phyloP scores from a whole-genome alignment of 2,888 invertebrate genomes.

The Acronicta alni region DNA sequence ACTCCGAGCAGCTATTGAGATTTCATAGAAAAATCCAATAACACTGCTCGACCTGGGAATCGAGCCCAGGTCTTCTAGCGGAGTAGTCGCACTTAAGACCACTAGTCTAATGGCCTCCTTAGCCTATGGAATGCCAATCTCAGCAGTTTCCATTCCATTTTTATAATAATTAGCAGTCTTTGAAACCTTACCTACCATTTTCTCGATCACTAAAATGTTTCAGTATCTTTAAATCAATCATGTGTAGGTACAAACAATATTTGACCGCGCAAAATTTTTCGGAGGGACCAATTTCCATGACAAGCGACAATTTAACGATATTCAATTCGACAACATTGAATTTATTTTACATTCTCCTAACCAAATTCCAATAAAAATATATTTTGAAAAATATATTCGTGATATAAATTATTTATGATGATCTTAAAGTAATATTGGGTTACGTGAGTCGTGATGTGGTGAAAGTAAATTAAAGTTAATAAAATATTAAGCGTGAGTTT shows the following conservation, averaged over 20 bases:
- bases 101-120: too few relatives aligned
- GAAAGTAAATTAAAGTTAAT: constrained; percentile 8
- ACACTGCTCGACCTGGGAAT: too few relatives aligned
- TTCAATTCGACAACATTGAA: constrained; percentile 40
- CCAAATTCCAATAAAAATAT: constrained; percentile 25
- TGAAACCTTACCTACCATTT: neutral
- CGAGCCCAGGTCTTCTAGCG: too few relatives aligned
- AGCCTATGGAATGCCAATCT: too few relatives aligned
- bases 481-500: neutral
- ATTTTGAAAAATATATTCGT: constrained; percentile 23
- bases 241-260: constrained; percentile 34
- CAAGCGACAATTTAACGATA: constrained; percentile 52
- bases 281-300: constrained; percentile 44
- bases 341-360: constrained; percentile 35
- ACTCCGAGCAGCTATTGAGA: too few relatives aligned
- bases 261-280: constrained; percentile 30
- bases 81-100: too few relatives aligned
- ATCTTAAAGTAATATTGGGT: constrained; percentile 21
- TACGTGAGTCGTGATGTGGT: constrained; percentile 2
- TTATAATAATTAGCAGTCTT: too few relatives aligned
- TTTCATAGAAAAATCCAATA: too few relatives aligned
- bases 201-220: constrained; percentile 22
- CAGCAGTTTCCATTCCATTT: too few relatives aligned
- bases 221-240: constrained; percentile 36
- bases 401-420: constrained; percentile 10